Conservation (phyloP, 2,888 invertebrate species). For the Nowickia ferox region DNA sequence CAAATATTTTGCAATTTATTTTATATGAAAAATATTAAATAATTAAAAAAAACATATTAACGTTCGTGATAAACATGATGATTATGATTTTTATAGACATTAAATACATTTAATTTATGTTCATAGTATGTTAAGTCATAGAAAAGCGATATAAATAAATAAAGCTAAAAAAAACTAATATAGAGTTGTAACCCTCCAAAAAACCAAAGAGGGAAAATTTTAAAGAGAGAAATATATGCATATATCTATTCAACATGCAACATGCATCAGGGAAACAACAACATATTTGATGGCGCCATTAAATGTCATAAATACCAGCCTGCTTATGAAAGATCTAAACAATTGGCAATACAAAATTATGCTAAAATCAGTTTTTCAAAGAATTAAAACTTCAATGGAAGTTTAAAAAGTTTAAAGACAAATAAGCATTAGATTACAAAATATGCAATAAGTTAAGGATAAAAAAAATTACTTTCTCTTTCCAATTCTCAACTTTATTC, state of each 20-base stretch:
- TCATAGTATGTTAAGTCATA: slow-evolving; percentile 24
- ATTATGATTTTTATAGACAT: slow-evolving; percentile 69
- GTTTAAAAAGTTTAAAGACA: neutral
- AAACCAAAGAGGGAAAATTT: slow-evolving; percentile 24
- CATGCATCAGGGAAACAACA: slow-evolving; percentile 50
- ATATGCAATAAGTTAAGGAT: no score
- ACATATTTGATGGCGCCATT: slow-evolving; percentile 70
- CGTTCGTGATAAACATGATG: slow-evolving; percentile 66
- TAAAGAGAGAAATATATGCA: neutral
- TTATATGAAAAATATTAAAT: slow-evolving; percentile 18
- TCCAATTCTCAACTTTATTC: no score
- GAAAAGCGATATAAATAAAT: slow-evolving; percentile 9
- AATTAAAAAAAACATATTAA: slow-evolving; percentile 50
- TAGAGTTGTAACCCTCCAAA: slow-evolving; percentile 29
- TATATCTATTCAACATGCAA: slow-evolving; percentile 45
- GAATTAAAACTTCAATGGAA: slow-evolving; percentile 7
- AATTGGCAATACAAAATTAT: slow-evolving; percentile 47
- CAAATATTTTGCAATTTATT: slow-evolving; percentile 52
- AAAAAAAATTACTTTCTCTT: no score
- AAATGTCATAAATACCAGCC: slow-evolving; percentile 69
- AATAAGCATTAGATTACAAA: no score
- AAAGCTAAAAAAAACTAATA: slow-evolving; percentile 4
- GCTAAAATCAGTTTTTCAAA: slow-evolving; percentile 16
- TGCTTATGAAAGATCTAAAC: slow-evolving; percentile 48
- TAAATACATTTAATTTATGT: slow-evolving; percentile 67